phyloP scores from a whole-genome alignment of 2,888 invertebrate genomes.

The Magallana nippona region DNA sequence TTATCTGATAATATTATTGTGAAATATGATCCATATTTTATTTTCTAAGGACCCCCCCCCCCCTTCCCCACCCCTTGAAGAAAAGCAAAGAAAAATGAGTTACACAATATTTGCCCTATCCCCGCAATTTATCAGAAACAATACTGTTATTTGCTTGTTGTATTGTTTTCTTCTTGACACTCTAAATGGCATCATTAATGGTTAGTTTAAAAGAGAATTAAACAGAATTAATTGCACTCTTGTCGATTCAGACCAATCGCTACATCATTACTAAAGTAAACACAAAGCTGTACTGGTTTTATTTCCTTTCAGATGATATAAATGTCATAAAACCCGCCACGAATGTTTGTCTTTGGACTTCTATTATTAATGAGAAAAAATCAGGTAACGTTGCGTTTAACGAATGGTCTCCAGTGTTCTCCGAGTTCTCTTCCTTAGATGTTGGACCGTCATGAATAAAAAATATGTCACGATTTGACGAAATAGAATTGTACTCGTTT shows the following conservation, averaged over 20 bases:
- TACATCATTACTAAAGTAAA: background rate
- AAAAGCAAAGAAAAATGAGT: too few relatives aligned
- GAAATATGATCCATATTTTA: too few relatives aligned
- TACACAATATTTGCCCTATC: too few relatives aligned
- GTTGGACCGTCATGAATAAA: conserved; percentile 6
- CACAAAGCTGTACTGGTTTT: background rate
- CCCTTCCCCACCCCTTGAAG: too few relatives aligned
- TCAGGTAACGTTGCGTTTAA: conserved; percentile 9
- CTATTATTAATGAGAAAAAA: conserved; percentile 12
- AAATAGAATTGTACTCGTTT: background rate
- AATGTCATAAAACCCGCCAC: conserved; percentile 17
- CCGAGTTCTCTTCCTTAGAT: conserved; percentile 8
- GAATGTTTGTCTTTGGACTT: background rate
- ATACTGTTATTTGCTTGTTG: too few relatives aligned
- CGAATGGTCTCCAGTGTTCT: background rate
- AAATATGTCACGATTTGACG: conserved; percentile 27
- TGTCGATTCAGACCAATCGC: background rate
- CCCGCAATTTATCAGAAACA: too few relatives aligned
- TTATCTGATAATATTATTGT: too few relatives aligned
- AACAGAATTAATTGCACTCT: conserved; percentile 6
- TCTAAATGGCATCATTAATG: too few relatives aligned
- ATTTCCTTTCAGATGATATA: conserved; percentile 18
- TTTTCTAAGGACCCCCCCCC: too few relatives aligned
- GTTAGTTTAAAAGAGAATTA: background rate
- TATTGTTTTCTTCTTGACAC: too few relatives aligned